These are phyloP conservation scores for Stictocephala bisonia DNA, from an alignment of 2,888 invertebrate genomes.

Conservation along the genomic window DNA sequence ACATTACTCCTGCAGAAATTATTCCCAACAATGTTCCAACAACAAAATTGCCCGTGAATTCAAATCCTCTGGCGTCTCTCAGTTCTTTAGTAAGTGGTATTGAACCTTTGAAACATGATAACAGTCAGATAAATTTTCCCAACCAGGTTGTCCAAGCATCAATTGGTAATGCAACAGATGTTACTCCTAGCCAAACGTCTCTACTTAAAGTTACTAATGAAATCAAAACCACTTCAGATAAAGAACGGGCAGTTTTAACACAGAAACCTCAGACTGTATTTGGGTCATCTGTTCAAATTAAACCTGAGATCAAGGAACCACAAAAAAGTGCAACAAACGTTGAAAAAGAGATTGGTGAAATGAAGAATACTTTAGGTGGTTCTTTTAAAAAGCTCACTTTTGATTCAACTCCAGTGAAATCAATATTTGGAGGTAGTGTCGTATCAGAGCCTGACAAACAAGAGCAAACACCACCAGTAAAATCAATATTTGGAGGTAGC, in stretches of 20 bases:
- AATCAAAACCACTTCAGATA: neutral
- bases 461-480: neutral
- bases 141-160: neutral
- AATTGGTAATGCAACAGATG: neutral
- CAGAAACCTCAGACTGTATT: slow-evolving; percentile 7
- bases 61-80: slow-evolving; percentile 12
- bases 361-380: neutral
- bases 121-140: too few relatives aligned
- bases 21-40: neutral
- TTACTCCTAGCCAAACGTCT: neutral
- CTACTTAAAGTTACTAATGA: neutral
- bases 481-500: slow-evolving; percentile 18
- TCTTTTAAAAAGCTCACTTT: slow-evolving; percentile 25
- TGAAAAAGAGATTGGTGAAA: neutral
- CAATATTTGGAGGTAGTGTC: neutral
- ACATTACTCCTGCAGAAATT: slow-evolving; percentile 15
- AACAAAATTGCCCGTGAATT: neutral
- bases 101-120: slow-evolving; percentile 21
- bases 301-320: neutral
- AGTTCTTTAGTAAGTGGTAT: slow-evolving; percentile 7
- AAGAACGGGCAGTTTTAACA: neutral
- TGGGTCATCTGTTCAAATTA: neutral
- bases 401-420: neutral
- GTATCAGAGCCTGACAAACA: too few relatives aligned
- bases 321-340: neutral